Conservation (phyloP, 2,888 invertebrate genomes). For the Ametastegia equiseti region DNA sequence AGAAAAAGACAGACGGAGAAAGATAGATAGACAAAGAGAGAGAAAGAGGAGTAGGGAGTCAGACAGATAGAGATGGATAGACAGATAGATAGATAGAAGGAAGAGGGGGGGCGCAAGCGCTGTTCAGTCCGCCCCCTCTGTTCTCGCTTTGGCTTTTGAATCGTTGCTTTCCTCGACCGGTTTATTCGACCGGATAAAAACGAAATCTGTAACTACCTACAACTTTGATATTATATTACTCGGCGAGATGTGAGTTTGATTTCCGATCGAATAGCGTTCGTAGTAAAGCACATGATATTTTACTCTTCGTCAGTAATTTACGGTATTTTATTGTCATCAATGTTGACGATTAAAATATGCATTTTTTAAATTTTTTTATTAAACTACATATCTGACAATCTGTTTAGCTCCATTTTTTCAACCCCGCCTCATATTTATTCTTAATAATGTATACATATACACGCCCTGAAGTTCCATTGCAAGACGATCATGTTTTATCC, state of each 20-base stretch:
- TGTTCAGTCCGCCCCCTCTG: constrained; percentile 9
- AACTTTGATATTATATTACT: too few species aligned
- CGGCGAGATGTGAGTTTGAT: not conserved
- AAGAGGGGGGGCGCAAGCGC: constrained; percentile 29
- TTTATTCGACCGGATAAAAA: constrained; percentile 12
- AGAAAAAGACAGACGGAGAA: not conserved
- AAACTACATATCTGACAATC: too few species aligned
- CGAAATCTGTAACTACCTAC: constrained; percentile 4
- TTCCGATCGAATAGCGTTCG: too few species aligned
- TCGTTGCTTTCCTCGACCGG: constrained; percentile 1
- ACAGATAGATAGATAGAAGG: constrained; percentile 1
- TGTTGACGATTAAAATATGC: too few species aligned
- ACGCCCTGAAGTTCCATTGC: too few species aligned
- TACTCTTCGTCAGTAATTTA: too few species aligned
- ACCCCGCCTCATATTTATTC: too few species aligned
- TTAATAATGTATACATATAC: too few species aligned
- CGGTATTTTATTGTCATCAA: too few species aligned
- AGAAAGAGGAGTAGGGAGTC: not conserved
- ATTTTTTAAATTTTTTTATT: too few species aligned
- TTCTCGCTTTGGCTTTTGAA: constrained; percentile 31
- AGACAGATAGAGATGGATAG: constrained; percentile 7
- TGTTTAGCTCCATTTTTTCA: too few species aligned
- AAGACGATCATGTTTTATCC: not conserved
- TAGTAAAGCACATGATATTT: too few species aligned
- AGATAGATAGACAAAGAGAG: not conserved